These are phyloP conservation scores for Ectemnius continuus DNA, from an alignment of 2,888 invertebrate species.

Conservation along the genomic window DNA sequence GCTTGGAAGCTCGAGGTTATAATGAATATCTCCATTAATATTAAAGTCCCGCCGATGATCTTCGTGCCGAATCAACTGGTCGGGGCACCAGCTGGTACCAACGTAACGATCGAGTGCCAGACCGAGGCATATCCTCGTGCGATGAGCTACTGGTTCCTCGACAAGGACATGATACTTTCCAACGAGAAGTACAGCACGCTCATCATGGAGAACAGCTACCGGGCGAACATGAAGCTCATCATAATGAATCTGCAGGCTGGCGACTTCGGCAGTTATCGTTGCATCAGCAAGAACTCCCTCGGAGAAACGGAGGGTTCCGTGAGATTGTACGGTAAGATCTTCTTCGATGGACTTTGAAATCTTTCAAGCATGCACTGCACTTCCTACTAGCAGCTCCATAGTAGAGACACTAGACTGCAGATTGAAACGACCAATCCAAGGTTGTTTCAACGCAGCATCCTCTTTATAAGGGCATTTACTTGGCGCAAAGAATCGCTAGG, in stretches of 20 bases:
- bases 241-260: constrained; percentile 89
- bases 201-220: constrained; percentile 91
- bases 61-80: constrained; percentile 97
- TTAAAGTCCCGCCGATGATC: constrained; percentile 93
- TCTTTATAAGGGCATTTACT: too few species aligned
- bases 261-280: constrained; percentile 94
- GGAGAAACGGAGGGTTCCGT: constrained; percentile 97
- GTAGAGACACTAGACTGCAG: too few species aligned
- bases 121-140: constrained; percentile 95
- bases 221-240: constrained; percentile 93
- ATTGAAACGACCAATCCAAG: too few species aligned
- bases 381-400: too few species aligned
- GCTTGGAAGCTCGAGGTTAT: neutral
- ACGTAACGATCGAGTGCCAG: constrained; percentile 95
- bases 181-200: constrained; percentile 93
- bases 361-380: neutral
- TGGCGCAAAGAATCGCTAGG: too few species aligned
- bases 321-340: constrained; percentile 88
- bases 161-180: constrained; percentile 92
- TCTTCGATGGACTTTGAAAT: neutral
- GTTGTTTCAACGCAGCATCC: too few species aligned
- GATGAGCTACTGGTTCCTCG: constrained; percentile 95
- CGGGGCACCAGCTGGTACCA: constrained; percentile 93
- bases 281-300: constrained; percentile 95
- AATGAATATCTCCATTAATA: constrained; percentile 16